Conservation (phyloP, 2,797 vertebrate genomes). For the Oophaga sylvatica region DNA sequence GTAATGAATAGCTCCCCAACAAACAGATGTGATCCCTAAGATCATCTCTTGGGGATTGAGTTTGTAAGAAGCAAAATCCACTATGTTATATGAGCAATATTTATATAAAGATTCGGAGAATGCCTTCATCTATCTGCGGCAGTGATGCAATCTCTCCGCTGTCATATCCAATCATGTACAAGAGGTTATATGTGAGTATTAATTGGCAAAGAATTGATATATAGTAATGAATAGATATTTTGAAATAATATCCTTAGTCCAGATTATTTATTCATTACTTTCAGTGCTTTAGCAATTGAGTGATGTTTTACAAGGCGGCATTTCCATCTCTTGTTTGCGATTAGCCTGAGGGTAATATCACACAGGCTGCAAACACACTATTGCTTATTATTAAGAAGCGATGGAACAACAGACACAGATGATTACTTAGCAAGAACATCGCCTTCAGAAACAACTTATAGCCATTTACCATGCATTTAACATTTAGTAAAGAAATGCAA, state of each 20-base stretch:
- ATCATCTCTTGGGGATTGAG: too few relatives aligned
- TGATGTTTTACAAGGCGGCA: constrained; percentile 2
- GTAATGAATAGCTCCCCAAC: too few relatives aligned
- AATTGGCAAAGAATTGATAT: constrained; percentile 11
- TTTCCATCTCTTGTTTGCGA: constrained; percentile 17
- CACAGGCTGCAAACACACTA: constrained; percentile 7
- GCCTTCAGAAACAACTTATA: neutral
- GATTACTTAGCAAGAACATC: neutral
- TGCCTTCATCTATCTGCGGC: neutral
- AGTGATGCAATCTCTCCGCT: neutral
- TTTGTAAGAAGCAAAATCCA: neutral
- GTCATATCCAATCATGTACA: neutral
- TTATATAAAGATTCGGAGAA: neutral
- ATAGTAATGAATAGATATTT: neutral
- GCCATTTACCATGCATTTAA: neutral
- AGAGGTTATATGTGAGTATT: neutral
- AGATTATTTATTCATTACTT: constrained; percentile 19
- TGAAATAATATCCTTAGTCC: constrained; percentile 16
- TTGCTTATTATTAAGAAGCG: constrained; percentile 11
- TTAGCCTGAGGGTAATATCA: constrained; percentile 5
- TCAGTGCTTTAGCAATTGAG: constrained; percentile 7
- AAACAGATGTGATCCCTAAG: too few relatives aligned
- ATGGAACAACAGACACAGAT: constrained; percentile 6
- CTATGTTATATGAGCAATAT: neutral
- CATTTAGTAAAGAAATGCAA: neutral